A percentile compares a stretch with the other conserved stretches of the same genome.
Evolutionary conservation across 2,888 invertebrate genomes (phyloP).

Genomic region (Harpagoxenus sublaevis): DNA sequence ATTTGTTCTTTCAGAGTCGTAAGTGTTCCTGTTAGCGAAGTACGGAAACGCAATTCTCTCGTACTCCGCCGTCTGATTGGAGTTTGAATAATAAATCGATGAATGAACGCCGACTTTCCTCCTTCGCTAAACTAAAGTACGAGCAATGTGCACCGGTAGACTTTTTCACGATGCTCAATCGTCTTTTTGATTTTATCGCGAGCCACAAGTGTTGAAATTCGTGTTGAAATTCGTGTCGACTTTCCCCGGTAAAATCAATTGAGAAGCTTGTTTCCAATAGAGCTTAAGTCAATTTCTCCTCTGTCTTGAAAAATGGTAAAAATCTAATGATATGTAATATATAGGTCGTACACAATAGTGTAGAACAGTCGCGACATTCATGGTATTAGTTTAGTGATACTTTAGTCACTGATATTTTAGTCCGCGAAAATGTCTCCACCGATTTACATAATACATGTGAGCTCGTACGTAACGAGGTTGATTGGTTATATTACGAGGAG

Average conservation of each 20-base stretch:
- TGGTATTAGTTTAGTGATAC: slow-evolving; percentile 7
- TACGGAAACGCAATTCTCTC: slow-evolving; percentile 57
- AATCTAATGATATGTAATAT: background rate
- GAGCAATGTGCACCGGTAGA: slow-evolving; percentile 6
- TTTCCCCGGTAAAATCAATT: slow-evolving; percentile 14
- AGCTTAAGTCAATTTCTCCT: background rate
- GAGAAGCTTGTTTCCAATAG: background rate
- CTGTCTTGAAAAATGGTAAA: background rate
- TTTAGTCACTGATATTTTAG: background rate
- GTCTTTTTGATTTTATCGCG: slow-evolving; percentile 9
- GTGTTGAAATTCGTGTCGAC: slow-evolving; percentile 19
- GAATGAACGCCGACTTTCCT: slow-evolving; percentile 47
- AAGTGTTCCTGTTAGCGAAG: slow-evolving; percentile 60
- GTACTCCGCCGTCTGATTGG: slow-evolving; percentile 48
- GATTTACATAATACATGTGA: slow-evolving; percentile 15
- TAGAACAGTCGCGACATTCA: background rate
- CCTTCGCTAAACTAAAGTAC: slow-evolving; percentile 4
- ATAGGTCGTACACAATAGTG: background rate
- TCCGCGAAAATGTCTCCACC: slow-evolving; percentile 17
- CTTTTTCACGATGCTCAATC: background rate
- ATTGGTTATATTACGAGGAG: slow-evolving; percentile 1
- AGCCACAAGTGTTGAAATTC: slow-evolving; percentile 14
- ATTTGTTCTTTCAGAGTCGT: slow-evolving; percentile 63
- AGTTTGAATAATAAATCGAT: slow-evolving; percentile 68
- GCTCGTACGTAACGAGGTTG: background rate